Conservation (phyloP, 2,888 invertebrate species). For the Andrena hattorfiana region DNA sequence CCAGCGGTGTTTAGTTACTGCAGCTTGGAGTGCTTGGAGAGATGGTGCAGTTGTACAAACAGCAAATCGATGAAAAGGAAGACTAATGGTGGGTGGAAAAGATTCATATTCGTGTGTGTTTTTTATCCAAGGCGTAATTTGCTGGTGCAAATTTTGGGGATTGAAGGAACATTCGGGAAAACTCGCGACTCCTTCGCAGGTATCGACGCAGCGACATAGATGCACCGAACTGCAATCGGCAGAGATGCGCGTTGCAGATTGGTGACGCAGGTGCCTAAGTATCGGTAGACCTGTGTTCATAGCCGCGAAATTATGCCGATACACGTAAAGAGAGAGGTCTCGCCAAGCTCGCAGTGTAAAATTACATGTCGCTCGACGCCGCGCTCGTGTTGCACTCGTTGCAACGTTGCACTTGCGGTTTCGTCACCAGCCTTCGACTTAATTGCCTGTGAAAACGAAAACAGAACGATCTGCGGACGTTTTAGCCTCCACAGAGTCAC, state of each 20-base stretch:
- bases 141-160: background rate
- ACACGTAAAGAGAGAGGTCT: background rate
- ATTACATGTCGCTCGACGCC: conserved; percentile 9
- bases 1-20: background rate
- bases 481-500: background rate
- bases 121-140: background rate
- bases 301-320: conserved; percentile 32
- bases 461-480: background rate
- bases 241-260: background rate
- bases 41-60: conserved; percentile 12
- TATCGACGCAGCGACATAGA: conserved; percentile 19
- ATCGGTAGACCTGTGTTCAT: conserved; percentile 19
- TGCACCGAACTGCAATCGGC: conserved; percentile 17
- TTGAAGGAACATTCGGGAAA: background rate
- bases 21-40: background rate
- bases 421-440: background rate
- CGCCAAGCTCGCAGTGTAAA: background rate
- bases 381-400: conserved; percentile 5
- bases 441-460: conserved; percentile 14
- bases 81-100: too few relatives aligned
- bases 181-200: background rate
- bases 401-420: background rate
- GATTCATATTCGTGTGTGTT: too few relatives aligned
- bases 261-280: conserved; percentile 30
- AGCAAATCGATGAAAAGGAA: background rate